Evolutionary conservation across 2,888 invertebrate genomes (phyloP), one percentile per base, ranked within the genome.

Genomic region (Vandiemenella viatica): DNA sequence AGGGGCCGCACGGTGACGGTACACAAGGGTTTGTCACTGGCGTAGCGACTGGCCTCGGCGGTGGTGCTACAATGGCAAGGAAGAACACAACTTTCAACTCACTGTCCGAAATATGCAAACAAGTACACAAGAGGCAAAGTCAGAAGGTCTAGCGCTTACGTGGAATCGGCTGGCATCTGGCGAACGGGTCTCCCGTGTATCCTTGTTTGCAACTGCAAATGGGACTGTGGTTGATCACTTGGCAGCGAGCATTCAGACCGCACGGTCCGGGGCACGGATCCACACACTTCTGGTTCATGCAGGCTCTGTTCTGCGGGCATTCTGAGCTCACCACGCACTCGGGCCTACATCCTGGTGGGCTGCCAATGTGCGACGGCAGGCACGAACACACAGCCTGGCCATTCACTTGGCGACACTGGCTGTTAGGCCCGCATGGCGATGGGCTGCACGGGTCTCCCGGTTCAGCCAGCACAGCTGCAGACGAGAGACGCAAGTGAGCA

Each of bases 151-250:
- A n/a, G n/a, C 2, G n/a, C 32, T 32, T 32, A 32, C 32, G 60
- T 38, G 62, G 65, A 50, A 71, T 64, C 41, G 68, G 65, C 57
- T 69, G 73, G 62, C 85, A 86, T 65, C 80, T 75, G n/a, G 72
- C 69, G 63, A 84, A 83, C 37, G 86, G 84, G 72, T 86, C 83
- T 46, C 87, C 83, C 8, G 78, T 78, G 58, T 75, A 77, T 53
- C 76, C 77, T 15, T 70, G 63, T 19, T 74, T 72, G 60, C 86
- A 86, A 46, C 76, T 75, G 63, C 88, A 89, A 58, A 84, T 77
- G 3, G 87, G 85, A 62, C 79, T 83, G 61, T 86, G 87, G 62
- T 84, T 82, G 50, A 80, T 75, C 2, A 83, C 83, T 62, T 76
- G 75, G 60, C 89, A 89, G 37, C 74, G 68, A 4, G 81, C 71